Evolutionary conservation across 2,888 invertebrate species (phyloP).

Genomic region (Doris montereyensis): DNA sequence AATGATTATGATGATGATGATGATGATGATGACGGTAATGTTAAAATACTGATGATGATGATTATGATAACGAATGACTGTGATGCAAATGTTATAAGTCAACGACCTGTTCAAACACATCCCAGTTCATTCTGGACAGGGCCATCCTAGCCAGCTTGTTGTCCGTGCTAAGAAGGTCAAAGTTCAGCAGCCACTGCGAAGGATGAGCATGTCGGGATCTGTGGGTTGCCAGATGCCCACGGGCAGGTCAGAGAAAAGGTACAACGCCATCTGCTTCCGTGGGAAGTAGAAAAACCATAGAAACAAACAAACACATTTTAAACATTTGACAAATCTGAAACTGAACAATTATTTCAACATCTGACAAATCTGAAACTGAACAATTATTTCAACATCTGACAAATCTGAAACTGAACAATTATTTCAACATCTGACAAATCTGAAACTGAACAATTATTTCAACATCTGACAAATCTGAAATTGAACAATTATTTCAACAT

Average conservation of each 20-base stretch:
- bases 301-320: too few species aligned
- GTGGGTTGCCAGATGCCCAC: slow-evolving; percentile 81
- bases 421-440: too few species aligned
- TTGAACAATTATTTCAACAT: too few species aligned
- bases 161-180: slow-evolving; percentile 77
- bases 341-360: too few species aligned
- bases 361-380: too few species aligned
- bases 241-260: slow-evolving; percentile 83
- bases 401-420: too few species aligned
- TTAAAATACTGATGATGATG: not conserved
- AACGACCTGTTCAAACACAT: slow-evolving; percentile 73
- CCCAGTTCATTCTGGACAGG: slow-evolving; percentile 83
- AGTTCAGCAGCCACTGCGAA: slow-evolving; percentile 81
- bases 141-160: slow-evolving; percentile 82
- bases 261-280: slow-evolving; percentile 78
- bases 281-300: too few species aligned
- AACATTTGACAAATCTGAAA: too few species aligned
- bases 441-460: too few species aligned
- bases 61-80: not conserved
- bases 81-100: not conserved
- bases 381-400: too few species aligned
- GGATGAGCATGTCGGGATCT: slow-evolving; percentile 78
- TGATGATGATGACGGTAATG: not conserved
- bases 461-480: too few species aligned
- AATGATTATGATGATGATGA: not conserved